Evolutionary conservation across 1,140 invertebrate species (phyloP), one percentile per base, ranked within the genome.

Genomic region (Globodera ellingtonae): DNA sequence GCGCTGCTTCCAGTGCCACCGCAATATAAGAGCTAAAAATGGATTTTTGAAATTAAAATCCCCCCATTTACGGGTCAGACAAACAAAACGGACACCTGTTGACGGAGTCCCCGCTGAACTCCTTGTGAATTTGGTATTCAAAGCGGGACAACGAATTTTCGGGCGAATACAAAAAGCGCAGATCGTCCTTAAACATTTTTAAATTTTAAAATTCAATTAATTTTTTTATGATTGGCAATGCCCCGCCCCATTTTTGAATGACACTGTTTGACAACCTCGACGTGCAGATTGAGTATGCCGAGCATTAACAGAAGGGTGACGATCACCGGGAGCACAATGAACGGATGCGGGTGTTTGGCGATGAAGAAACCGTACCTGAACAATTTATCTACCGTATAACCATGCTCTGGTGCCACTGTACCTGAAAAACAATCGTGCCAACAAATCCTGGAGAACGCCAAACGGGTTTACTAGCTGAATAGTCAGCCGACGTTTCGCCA

Each of bases 101-200:
- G n/a, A 82, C 81, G 9, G 87, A 84, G 79, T 89, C 87, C 47
- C 87, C 87, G 76, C 78, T 84, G 67, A 88, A 88, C 47, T 88
- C 82, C 73, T 87, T 84, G 70, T 89, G 87, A 46, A 88, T 77
- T 65, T 85, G 79, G 72, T 88, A 89, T 65, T 88, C 87, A 48
- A 87, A 82, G 4, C 87, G 72, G 9, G 87, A 87, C 46, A 84
- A 75, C 24, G 87, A 88, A 73, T 88, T 78, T 71, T 86, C 84
- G 5, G 87, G 87, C 3, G 87, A 89, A 79, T 88, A 88, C 50
- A 88, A 69, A 74, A 88, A 88, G 24, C 87, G 85, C 56, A 88
- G 75, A 79, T 88, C 87, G 79, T 88, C 87, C 86, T 88, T 66
- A 70, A 85, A 65, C 56, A 78, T 21, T 66, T 52, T 10, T 84